Base-by-base conservation (phyloP, 2,797 vertebrate species). In the Phaenicophaeus curvirostris region DNA sequence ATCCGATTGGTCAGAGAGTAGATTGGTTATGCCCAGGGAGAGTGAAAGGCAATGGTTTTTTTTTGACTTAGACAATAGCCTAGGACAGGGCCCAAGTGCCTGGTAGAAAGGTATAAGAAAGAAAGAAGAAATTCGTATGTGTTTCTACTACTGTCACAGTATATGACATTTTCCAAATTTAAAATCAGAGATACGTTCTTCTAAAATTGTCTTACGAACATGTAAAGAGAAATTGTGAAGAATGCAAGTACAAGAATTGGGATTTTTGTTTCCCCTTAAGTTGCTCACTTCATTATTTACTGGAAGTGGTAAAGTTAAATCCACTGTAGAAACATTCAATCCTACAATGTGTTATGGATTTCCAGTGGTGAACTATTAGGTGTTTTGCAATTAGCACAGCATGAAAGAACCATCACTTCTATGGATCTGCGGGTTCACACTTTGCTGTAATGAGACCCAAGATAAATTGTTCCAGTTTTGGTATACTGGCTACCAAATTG, bases 401-500 rank as follows among this genome's bases (percentile, higher is more conserved):
- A 59, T 79, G 89, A 93, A 96, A 88, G 50, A 90, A 8, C 24
- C 37, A 72, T 87, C 61, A 15, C 33, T 93, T 76, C 23, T 81
- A 61, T 39, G 30, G 79, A 94, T 91, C 63, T 84, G 73, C 2
- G 20, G 91, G 85, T 87, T 91, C 73, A 75, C 62, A 31, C 23
- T 91, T 95, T 42, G 25, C 28, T 87, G 46, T 94, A 92, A 95
- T 67, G 76, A 91, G 89, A 75, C 41, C 18, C 31, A 76, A 86
- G 69, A 94, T 53, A 86, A 94, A 94, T 86, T 94, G 53, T 53
- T 95, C 44, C 24, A 6, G 54, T 86, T 96, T 92, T 1, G 0
- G n/a, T 81, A 28, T 89, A 93, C 84, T 95, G 85, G 82, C 66
- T 89, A 86, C 76, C 53, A 95, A 93, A 95, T 81, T 94, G 93